Evolutionary conservation across 1,140 invertebrate species (phyloP).

Genomic region (Oedothorax gibbosus): DNA sequence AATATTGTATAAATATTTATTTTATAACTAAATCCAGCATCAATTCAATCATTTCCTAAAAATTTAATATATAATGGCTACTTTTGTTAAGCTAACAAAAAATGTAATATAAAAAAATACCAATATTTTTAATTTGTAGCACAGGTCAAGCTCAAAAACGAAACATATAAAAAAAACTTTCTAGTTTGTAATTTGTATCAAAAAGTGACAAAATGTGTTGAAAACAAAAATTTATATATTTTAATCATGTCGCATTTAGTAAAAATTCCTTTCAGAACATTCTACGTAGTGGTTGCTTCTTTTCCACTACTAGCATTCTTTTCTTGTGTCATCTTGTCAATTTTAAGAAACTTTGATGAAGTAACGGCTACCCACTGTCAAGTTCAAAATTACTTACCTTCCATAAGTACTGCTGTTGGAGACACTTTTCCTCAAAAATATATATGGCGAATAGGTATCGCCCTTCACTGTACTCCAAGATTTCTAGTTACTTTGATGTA

Average conservation of each 20-base stretch:
- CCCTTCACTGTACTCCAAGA: constrained; percentile 80
- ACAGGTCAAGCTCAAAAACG: no score
- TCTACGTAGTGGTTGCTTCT: constrained; percentile 77
- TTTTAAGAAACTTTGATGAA: constrained; percentile 83
- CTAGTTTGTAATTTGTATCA: no score
- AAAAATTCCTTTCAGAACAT: constrained; percentile 74
- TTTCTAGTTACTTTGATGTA: constrained; percentile 82
- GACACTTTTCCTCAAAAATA: constrained; percentile 88
- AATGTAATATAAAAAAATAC: no score
- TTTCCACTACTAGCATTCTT: constrained; percentile 79
- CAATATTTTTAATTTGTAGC: no score
- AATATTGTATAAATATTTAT: no score
- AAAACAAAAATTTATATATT: neutral
- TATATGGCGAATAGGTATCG: constrained; percentile 88
- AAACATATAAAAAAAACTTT: no score
- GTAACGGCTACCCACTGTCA: constrained; percentile 87
- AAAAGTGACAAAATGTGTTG: no score
- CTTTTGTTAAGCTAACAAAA: no score
- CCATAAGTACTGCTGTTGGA: constrained; percentile 95
- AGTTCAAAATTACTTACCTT: constrained; percentile 88
- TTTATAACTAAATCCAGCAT: no score
- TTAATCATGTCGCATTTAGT: constrained; percentile 9
- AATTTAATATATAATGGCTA: no score
- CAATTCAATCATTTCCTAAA: no score
- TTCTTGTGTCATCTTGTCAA: constrained; percentile 80